phyloP scores from a whole-genome alignment of 2,888 invertebrate species.

The Lasioglossum calceatum region DNA sequence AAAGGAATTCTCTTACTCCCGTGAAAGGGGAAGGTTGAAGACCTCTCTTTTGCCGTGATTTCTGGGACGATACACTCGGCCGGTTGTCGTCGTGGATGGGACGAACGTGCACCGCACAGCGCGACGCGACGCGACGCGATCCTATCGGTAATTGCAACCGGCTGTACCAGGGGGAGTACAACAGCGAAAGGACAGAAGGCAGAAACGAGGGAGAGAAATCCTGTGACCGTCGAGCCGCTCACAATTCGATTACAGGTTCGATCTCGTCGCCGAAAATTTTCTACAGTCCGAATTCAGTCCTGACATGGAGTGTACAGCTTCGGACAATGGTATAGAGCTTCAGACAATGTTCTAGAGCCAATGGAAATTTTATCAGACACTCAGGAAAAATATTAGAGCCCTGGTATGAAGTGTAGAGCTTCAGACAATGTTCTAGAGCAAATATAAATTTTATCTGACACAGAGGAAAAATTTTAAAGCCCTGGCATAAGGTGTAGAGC shows the following conservation, averaged over 20 bases:
- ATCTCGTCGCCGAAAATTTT: neutral
- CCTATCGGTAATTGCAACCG: conserved; percentile 72
- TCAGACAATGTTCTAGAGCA: no score
- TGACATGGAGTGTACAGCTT: neutral
- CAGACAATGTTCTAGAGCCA: no score
- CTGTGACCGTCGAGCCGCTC: neutral
- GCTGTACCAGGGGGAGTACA: conserved; percentile 43
- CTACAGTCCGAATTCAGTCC: neutral
- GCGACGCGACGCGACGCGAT: conserved; percentile 72
- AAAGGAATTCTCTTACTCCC: conserved; percentile 45
- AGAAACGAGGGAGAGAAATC: conserved; percentile 14
- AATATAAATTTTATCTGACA: no score
- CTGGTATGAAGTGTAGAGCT: no score
- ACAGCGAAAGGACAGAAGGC: conserved; percentile 17
- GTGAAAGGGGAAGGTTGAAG: conserved; percentile 53
- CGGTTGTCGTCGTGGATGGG: conserved; percentile 62
- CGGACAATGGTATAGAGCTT: no score
- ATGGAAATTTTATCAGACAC: no score
- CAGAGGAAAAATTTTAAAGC: no score
- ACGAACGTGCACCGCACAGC: conserved; percentile 67
- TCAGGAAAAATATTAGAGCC: no score
- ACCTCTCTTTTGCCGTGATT: conserved; percentile 58
- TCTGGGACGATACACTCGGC: conserved; percentile 68
- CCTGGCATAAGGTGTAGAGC: no score
- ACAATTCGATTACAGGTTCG: conserved; percentile 35